phyloP scores from a whole-genome alignment of 2,888 invertebrate species.

The Nebria brevicollis region DNA sequence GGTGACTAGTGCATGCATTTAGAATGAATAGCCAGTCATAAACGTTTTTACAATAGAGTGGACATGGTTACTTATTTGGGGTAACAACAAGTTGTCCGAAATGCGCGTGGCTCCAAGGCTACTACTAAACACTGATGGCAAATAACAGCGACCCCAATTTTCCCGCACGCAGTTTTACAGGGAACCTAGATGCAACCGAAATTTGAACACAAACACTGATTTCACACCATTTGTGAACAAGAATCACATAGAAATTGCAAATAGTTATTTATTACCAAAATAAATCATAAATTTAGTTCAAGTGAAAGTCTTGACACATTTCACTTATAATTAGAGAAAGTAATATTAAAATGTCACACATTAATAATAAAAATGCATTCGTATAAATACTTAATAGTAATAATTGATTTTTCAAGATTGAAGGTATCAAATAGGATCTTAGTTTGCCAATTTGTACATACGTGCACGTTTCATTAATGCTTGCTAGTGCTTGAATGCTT shows the following conservation, averaged over 20 bases:
- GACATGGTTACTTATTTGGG: conserved; percentile 12
- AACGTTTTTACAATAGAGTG: conserved; percentile 19
- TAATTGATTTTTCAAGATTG: not conserved
- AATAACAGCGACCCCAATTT: no score
- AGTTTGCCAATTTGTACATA: no score
- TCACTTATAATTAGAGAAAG: not conserved
- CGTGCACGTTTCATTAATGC: no score
- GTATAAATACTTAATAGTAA: no score
- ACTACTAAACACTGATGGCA: not conserved
- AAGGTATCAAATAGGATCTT: not conserved
- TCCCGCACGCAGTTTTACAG: not conserved
- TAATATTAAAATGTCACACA: not conserved
- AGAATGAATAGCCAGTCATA: not conserved
- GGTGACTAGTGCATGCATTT: conserved; percentile 7
- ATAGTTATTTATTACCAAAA: conserved; percentile 12
- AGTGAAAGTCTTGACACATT: conserved; percentile 14
- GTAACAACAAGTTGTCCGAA: not conserved
- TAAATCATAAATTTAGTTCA: conserved; percentile 22
- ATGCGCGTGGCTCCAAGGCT: conserved; percentile 31
- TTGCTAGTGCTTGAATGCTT: not conserved
- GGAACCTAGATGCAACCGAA: not conserved
- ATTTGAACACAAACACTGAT: conserved; percentile 22
- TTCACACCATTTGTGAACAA: conserved; percentile 24
- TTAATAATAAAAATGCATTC: not conserved
- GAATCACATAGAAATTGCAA: conserved; percentile 13